phyloP scores from a whole-genome alignment of 2,113 vertebrate species.

The Microcebus ravelobensis region DNA sequence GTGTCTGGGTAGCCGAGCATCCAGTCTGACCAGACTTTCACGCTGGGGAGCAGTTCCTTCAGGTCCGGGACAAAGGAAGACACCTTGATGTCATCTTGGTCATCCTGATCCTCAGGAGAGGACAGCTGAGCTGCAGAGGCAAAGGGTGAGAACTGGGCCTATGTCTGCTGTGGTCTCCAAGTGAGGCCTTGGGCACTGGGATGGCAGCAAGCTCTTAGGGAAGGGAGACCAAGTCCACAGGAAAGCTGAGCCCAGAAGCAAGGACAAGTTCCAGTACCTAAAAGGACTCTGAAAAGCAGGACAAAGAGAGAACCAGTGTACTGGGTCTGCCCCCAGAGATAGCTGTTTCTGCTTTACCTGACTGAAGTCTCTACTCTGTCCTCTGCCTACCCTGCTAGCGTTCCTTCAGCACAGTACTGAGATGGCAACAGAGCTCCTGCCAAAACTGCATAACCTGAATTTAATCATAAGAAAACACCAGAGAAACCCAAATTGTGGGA shows the following conservation, averaged over 20 bases:
- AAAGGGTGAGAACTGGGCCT: conserved; percentile 73
- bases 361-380: background rate
- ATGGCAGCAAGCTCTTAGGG: conserved; percentile 62
- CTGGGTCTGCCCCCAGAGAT: conserved; percentile 34
- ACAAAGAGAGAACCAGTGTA: conserved; percentile 70
- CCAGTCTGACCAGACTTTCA: conserved; percentile 99
- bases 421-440: conserved; percentile 24
- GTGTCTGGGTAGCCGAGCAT: conserved; percentile 97
- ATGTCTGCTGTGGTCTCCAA: conserved; percentile 42
- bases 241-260: conserved; percentile 53
- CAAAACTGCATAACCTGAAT: conserved; percentile 1
- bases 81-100: conserved; percentile 91
- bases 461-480: conserved; percentile 11
- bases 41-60: conserved; percentile 94
- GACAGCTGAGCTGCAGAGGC: conserved; percentile 85
- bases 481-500: conserved; percentile 31
- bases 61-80: conserved; percentile 93
- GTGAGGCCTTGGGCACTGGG: conserved; percentile 40
- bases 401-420: conserved; percentile 1
- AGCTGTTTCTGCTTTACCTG: conserved; percentile 38
- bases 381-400: background rate
- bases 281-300: conserved; percentile 73
- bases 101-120: conserved; percentile 82
- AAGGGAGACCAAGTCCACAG: conserved; percentile 65
- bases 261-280: conserved; percentile 56